Conservation (phyloP, 1,140 invertebrate genomes). For the Papilio machaon region DNA sequence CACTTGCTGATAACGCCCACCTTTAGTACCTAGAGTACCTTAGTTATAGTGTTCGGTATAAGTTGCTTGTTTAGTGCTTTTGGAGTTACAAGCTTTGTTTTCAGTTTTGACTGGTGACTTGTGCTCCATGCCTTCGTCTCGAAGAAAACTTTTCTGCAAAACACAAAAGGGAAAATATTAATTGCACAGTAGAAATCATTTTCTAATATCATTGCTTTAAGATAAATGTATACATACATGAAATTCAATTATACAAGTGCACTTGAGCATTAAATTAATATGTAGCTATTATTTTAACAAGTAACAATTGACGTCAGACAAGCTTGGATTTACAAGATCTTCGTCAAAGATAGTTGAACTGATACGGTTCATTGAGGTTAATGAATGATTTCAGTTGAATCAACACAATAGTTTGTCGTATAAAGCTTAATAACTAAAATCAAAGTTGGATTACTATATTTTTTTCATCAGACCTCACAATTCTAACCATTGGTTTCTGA, state of each 20-base stretch:
- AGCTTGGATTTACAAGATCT: not conserved
- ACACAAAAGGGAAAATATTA: not conserved
- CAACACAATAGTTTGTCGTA: not conserved
- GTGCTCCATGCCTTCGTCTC: not conserved
- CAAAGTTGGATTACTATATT: not conserved
- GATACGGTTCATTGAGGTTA: not conserved
- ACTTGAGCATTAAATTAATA: not conserved
- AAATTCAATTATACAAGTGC: not conserved
- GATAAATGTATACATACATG: not conserved
- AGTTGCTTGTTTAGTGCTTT: not conserved
- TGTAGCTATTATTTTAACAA: not conserved
- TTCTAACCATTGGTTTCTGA: too few relatives aligned
- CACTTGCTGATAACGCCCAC: too few relatives aligned
- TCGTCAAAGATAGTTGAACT: not conserved
- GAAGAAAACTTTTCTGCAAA: not conserved
- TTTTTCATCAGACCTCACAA: not conserved
- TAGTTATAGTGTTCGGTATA: too few relatives aligned
- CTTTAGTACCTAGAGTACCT: too few relatives aligned
- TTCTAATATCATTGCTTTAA: not conserved
- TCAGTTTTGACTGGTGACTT: not conserved
- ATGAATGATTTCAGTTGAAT: not conserved
- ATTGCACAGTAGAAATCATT: not conserved
- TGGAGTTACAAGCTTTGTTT: not conserved
- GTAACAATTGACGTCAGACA: not conserved
- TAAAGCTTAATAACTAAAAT: not conserved